Evolutionary conservation across 2,113 vertebrate species (phyloP).

Genomic region (Lanius collurio): DNA sequence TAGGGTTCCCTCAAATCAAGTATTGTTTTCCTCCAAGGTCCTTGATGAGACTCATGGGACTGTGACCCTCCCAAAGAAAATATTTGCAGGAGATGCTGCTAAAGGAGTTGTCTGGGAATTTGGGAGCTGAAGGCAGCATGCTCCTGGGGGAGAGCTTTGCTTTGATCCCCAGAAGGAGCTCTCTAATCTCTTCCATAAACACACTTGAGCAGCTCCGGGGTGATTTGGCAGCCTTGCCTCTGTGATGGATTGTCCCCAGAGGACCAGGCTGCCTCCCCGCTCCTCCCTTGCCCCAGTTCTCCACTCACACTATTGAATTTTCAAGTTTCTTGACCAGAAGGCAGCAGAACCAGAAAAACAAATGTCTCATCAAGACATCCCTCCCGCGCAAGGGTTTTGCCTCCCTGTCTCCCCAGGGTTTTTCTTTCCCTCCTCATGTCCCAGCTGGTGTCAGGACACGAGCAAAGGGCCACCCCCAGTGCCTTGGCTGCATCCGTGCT

Average conservation of each 20-base stretch:
- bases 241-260: conserved; percentile 42
- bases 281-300: conserved; percentile 6
- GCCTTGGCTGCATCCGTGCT: accelerated
- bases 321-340: conserved; percentile 48
- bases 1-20: not conserved
- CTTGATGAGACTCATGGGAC: not conserved
- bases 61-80: not conserved
- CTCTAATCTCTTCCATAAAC: conserved; percentile 62
- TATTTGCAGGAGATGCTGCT: not conserved
- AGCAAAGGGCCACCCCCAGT: not conserved
- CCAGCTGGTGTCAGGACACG: not conserved
- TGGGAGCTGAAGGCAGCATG: not conserved
- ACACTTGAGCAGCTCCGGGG: conserved; percentile 33
- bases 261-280: not conserved
- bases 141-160: conserved; percentile 27
- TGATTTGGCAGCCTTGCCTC: conserved; percentile 23
- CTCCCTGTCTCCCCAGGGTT: not conserved
- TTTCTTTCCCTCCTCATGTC: not conserved
- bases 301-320: not conserved
- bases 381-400: not conserved
- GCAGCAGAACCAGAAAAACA: conserved; percentile 25
- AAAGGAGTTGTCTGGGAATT: not conserved
- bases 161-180: conserved; percentile 55
- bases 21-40: not conserved
- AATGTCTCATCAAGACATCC: not conserved